Evolutionary conservation across 1,140 invertebrate genomes (phyloP), one percentile per base, ranked within the genome.

Genomic region (Pogonus chalceus): DNA sequence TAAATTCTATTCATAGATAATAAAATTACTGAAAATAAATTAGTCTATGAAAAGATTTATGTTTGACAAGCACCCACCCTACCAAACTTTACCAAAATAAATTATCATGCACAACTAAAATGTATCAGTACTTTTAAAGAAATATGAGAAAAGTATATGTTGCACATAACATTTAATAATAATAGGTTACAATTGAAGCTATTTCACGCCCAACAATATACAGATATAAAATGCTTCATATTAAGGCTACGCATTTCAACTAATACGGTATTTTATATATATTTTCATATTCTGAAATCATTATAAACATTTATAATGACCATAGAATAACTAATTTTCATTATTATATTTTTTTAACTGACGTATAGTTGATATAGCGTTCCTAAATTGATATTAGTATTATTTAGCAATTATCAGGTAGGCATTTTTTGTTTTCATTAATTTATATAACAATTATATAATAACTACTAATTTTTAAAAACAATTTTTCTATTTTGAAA

Each of bases 61-160:
- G 14, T 12, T 12, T 10, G 3, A 43, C 18, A 7, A 43, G 58
- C 65, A 68, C 66, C 66, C 66, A 68, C 65, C 66, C 66, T 68
- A 68, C 65, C 63, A 68, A 68, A 68, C 60, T 57, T 49, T 59
- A 61, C 60, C 59, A 60, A 62, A 63, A 54, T 31, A 54, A 53
- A 16, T 39, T 49, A 55, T 48, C 14, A 52, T 51, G 46, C 51
- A 52, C 57, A 50, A 55, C n/a, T 53, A 56, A 56, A 54, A 49
- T 54, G 52, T 31, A 4, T 31, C 26, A 31, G 14, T 14, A 31
- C 26, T 7, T 31, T 31, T 14, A 31, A 31, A 7, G 26, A 14
- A 7, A 31, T 31, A 31, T 39, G 56, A 53, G 59, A 62, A 60
- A 62, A 31, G 21, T 18, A 16, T 39, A 52, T 23, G 39, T 52